Evolutionary conservation across 2,797 vertebrate genomes (phyloP), one percentile per base, ranked within the genome.

Genomic region (Tenualosa ilisha): DNA sequence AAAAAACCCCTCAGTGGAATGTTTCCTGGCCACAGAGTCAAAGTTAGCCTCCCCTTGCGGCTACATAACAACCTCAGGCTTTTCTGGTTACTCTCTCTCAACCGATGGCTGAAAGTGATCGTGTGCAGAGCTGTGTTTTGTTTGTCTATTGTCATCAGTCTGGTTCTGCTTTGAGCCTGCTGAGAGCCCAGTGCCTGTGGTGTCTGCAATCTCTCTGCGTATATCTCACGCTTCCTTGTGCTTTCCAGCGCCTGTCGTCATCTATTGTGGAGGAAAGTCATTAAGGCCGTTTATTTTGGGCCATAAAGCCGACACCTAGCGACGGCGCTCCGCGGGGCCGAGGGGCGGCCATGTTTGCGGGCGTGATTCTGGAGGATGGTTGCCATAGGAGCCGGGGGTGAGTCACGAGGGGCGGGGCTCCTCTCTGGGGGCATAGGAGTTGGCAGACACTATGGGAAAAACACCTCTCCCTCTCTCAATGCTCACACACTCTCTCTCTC

Each of bases 371-470:
- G 51, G 82, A 49, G n/a, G 82, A 63, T 72, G 56, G 63, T 83
- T 84, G 20, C 31, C 79, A 65, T 75, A 81, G 85, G 50, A 82
- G 43, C 8, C 15, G 43, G 22, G 49, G 65, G 51, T 86, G 87
- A 86, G 83, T 86, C 83, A 86, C 53, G 5, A 31, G 49, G 56
- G 53, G 63, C 40, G 43, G 83, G 83, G 83, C 59, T 82, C 8
- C 79, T 79, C 75, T 53, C 85, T 54, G 50, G 24, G 87, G 81
- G 68, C 63, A 82, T 49, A 37, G 24, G 63, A 81, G 68, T 83
- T 88, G 87, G 87, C 87, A 88, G 81, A 37, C 81, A 84, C 85
- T 81, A 81, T 86, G 83, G 87, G 87, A 88, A 86, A 88, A 85
- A 87, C 49, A 75, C 81, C 81, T 53, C 81, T 83, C 54, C 40